Percentiles rank a stretch among this genome's conserved stretches.
phyloP scores from a whole-genome alignment of 2,888 invertebrate genomes.

The Melanophora roralis region DNA sequence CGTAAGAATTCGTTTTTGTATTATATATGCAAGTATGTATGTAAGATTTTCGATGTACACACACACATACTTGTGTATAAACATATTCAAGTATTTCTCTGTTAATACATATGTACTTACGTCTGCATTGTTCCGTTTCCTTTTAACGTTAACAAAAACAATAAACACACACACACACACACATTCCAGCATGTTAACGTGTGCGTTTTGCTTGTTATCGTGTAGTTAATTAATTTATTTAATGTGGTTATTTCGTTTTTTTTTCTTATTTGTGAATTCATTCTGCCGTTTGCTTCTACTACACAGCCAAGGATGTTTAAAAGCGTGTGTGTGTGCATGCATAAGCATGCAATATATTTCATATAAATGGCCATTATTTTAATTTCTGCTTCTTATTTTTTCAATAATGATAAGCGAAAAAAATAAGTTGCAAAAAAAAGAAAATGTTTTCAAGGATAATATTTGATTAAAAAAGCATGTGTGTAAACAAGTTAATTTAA shows the following conservation, averaged over 20 bases:
- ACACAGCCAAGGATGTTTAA: neutral
- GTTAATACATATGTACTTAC: conserved; percentile 22
- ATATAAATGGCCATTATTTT: conserved; percentile 47
- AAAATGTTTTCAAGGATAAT: conserved; percentile 47
- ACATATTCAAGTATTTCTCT: neutral
- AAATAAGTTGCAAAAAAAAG: neutral
- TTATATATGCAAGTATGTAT: neutral
- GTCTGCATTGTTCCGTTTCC: conserved; percentile 38
- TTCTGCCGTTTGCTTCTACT: conserved; percentile 29
- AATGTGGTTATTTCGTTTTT: conserved; percentile 67
- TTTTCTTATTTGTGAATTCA: conserved; percentile 65
- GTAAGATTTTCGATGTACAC: no score
- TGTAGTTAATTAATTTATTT: conserved; percentile 74
- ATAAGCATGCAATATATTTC: conserved; percentile 3
- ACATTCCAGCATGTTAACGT: conserved; percentile 39
- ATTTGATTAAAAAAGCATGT: conserved; percentile 5
- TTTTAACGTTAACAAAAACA: conserved; percentile 24
- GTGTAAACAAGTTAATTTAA: conserved; percentile 24
- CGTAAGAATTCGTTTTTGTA: neutral
- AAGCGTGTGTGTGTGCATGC: neutral
- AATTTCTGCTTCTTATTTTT: conserved; percentile 11
- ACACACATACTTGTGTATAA: no score
- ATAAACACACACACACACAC: no score
- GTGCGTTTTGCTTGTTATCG: conserved; percentile 63
- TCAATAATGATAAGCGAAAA: conserved; percentile 1